Evolutionary conservation across 2,888 invertebrate species (phyloP), one percentile per base, ranked within the genome.

Genomic region (Meandrusa payeni): DNA sequence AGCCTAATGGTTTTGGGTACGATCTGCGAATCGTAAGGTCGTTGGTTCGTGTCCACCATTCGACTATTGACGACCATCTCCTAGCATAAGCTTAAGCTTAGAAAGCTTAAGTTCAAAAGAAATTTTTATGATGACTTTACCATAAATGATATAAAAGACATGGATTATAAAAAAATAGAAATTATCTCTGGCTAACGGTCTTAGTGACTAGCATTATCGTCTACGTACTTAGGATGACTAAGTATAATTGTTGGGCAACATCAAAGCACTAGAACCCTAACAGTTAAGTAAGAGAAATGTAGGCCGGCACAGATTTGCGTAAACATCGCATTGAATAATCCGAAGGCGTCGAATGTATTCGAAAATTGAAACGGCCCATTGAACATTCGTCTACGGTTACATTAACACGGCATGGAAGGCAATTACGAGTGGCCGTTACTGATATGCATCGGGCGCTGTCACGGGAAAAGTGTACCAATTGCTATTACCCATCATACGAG

Each of bases 391-490:
- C 13, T 2, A 17, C 11, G 11, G 32, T 12, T 11, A 24, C 24
- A 32, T 2, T 27, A 7, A 11, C 5, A 11, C 6, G 15, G 20
- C 32, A 15, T 20, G 34, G 27, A 41, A 34, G 27, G 22, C 26
- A 19, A 23, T 19, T 33, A 27, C 39, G 10, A 7, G 6, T 2
- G 17, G 2, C 32, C 32, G 9, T 26, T 13, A 34, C 33, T 39
- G 29, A 20, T 26, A 39, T 33, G 38, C 38, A 27, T 15, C 27
- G 20, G 11, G 15, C 26, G 6, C 3, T 32, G 15, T 33, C 27
- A 22, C 32, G 32, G 43, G 13, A 41, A 38, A 38, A 44, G 27
- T 33, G 33, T 27, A 27, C 11, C 32, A 39, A 27, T 39, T 32
- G 27, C n/a, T 15, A 19, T 17, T 12, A 32, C 38, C 11, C 13